Evolutionary conservation across 2,888 invertebrate genomes (phyloP), one percentile per base, ranked within the genome.

Genomic region (Panzeria rudis): DNA sequence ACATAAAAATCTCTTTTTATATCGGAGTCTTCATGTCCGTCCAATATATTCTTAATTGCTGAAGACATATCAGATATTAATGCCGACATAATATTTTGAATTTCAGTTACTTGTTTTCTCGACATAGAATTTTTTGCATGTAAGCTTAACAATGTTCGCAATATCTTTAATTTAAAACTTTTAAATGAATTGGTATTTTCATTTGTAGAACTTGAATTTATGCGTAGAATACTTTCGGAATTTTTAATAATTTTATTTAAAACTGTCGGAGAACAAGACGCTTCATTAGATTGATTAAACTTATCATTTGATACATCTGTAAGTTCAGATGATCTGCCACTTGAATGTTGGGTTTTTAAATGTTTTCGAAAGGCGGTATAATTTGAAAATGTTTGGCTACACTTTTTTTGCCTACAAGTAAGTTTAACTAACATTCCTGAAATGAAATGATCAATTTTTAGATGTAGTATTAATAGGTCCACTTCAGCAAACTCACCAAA

Each of bases 361-460:
- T 85, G 85, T 8, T 68, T 47, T 35, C 82, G 81, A 64, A 78
- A 85, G 52, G 41, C 35, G n/a, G 52, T 76, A 59, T 75, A 86
- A 41, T 75, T 76, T 54, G 82, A 75, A 52, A 82, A 82, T 61
- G 47, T 69, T 81, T 85, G 81, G 9, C 77, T 52, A 44, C 75
- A 85, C 25, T 78, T 64, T 8, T 78, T 59, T 69, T 85, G 82
- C 23, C 54, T 71, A 52, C 83, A 83, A n/a, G 62, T 75, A 17
- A 86, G 59, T 13, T 35, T 76, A 38, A 81, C 20, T 32, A 81
- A 25, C 38, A 71, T 71, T 62, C 62, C 56, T 23, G 81, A 15
- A 29, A 64, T 64, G 44, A 83, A 61, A n/a, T 86, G 82, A 13
- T 83, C 78, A 20, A 64, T 64, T 75, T 83, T 83, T 11, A 82